A percentile compares a stretch with the other conserved stretches of the same genome.
Evolutionary conservation across 2,888 invertebrate species (phyloP).

Genomic region (Nomada lathburiana): DNA sequence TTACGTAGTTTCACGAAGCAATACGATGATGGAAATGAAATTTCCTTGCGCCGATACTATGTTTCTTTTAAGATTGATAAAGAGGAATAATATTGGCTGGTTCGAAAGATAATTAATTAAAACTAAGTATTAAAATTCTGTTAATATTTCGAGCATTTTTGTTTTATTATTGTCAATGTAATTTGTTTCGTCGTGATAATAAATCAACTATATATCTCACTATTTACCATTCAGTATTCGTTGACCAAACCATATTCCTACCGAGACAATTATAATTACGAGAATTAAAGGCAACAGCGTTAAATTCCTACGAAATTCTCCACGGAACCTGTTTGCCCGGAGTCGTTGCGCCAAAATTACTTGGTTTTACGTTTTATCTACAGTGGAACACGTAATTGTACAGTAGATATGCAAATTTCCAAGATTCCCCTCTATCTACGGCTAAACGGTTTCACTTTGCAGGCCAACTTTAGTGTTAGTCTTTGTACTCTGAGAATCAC

Average conservation of each 20-base stretch:
- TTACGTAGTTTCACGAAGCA: neutral
- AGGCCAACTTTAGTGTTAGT: neutral
- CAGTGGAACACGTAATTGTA: conserved; percentile 6
- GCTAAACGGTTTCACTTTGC: conserved; percentile 1
- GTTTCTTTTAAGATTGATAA: neutral
- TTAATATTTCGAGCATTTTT: too few species aligned
- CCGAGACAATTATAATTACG: neutral
- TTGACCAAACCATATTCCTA: neutral
- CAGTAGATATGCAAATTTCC: conserved; percentile 33
- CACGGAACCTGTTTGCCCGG: neutral
- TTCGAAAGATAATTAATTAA: too few species aligned
- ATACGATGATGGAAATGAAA: neutral
- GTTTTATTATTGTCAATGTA: too few species aligned
- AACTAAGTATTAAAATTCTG: too few species aligned
- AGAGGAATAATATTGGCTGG: neutral
- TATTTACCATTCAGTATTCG: neutral
- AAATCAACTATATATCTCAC: too few species aligned
- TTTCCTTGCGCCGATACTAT: neutral
- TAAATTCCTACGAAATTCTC: neutral
- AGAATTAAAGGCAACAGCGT: neutral
- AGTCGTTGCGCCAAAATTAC: neutral
- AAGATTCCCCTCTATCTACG: conserved; percentile 12
- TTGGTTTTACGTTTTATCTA: neutral
- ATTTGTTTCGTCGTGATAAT: too few species aligned
- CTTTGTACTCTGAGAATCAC: conserved; percentile 3